Evolutionary conservation across 2,113 vertebrate genomes (phyloP).

Genomic region (Cynoglossus semilaevis): DNA sequence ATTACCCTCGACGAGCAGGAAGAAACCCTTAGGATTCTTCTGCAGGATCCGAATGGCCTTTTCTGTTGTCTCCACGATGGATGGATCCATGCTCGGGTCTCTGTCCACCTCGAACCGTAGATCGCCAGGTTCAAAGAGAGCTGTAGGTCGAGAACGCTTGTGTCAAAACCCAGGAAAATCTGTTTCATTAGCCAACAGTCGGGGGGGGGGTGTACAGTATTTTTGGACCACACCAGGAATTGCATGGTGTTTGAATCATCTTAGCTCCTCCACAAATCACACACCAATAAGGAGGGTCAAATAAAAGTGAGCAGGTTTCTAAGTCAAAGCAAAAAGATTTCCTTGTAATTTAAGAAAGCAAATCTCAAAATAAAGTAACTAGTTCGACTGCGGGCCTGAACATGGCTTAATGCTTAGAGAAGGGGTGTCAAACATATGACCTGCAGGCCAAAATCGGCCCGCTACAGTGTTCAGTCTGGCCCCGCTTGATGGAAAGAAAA

Average conservation of each 20-base stretch:
- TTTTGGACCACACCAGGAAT: conserved; percentile 17
- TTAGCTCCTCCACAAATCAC: conserved; percentile 12
- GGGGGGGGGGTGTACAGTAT: conserved; percentile 18
- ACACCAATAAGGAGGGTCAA: neutral
- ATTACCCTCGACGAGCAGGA: conserved; percentile 69
- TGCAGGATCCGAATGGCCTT: conserved; percentile 77
- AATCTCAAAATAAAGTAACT: too few species aligned
- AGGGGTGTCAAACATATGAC: too few species aligned
- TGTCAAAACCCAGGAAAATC: neutral
- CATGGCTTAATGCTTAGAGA: too few species aligned
- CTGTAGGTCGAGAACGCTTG: conserved; percentile 40
- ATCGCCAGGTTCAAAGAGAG: conserved; percentile 77
- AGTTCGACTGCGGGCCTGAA: too few species aligned
- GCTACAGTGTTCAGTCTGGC: too few species aligned
- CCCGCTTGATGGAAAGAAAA: too few species aligned
- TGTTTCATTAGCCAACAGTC: conserved; percentile 11
- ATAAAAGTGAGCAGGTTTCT: too few species aligned
- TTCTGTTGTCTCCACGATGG: conserved; percentile 71
- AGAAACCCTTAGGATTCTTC: conserved; percentile 79
- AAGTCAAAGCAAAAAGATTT: too few species aligned
- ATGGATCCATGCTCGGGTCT: conserved; percentile 71
- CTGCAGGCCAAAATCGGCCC: too few species aligned
- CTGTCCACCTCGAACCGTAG: conserved; percentile 70
- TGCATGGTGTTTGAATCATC: conserved; percentile 8
- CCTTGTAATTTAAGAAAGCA: too few species aligned